Conservation (phyloP, 2,888 invertebrate genomes). For the Lasioglossum calceatum region DNA sequence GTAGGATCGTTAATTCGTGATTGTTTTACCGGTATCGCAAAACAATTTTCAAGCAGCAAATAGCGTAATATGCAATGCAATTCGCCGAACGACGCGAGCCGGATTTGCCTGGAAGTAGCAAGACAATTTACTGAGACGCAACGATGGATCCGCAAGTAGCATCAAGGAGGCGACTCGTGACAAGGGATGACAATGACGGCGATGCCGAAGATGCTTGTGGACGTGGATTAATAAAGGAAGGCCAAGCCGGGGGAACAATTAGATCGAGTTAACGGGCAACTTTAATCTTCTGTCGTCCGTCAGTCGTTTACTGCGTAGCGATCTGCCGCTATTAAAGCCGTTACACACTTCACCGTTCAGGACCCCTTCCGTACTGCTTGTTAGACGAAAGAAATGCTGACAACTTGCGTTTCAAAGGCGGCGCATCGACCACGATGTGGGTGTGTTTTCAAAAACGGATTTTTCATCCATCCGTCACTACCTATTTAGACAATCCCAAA, state of each 20-base stretch:
- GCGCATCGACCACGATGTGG: conserved; percentile 63
- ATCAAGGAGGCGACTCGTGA: conserved; percentile 53
- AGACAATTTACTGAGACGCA: conserved; percentile 50
- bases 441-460: conserved; percentile 69
- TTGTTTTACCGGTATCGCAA: background rate
- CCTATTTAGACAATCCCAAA: conserved; percentile 38
- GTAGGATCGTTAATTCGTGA: background rate
- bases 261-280: conserved; percentile 84
- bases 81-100: conserved; percentile 1
- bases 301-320: conserved; percentile 83
- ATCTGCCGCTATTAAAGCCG: conserved; percentile 83
- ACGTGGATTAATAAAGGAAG: conserved; percentile 82
- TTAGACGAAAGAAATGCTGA: conserved; percentile 62
- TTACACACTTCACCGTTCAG: conserved; percentile 77
- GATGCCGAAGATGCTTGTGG: conserved; percentile 73
- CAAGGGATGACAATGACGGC: conserved; percentile 67
- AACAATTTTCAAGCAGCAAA: background rate
- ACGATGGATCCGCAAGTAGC: conserved; percentile 47
- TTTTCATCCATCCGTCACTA: conserved; percentile 63
- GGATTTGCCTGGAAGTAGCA: conserved; percentile 39
- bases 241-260: conserved; percentile 82
- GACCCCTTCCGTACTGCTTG: conserved; percentile 70
- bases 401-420: conserved; percentile 37
- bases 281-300: conserved; percentile 84
- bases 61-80: background rate